Evolutionary conservation across 2,797 vertebrate species (phyloP).

Genomic region (Darevskia mixta): DNA sequence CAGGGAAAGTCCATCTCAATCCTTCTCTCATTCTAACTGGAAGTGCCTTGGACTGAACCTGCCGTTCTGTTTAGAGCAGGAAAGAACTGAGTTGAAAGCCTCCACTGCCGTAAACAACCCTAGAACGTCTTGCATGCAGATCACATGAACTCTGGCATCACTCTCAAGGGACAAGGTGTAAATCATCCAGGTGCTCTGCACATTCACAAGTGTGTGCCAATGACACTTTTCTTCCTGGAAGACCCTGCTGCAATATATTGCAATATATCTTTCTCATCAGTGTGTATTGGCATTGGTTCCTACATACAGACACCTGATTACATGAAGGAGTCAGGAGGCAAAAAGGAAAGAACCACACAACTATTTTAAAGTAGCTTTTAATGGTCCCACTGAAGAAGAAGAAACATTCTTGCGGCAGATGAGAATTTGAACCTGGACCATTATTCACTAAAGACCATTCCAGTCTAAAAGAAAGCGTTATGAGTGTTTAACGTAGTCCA

Average conservation of each 20-base stretch:
- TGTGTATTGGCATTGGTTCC: neutral
- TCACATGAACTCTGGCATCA: neutral
- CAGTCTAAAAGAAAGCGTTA: neutral
- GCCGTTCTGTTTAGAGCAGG: neutral
- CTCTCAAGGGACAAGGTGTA: neutral
- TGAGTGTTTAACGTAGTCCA: neutral
- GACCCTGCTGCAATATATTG: neutral
- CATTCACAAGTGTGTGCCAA: neutral
- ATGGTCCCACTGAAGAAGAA: neutral
- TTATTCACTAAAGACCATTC: neutral
- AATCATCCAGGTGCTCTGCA: neutral
- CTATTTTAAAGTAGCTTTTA: constrained; percentile 1
- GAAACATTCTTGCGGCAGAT: neutral
- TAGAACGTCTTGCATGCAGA: neutral
- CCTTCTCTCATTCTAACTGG: neutral
- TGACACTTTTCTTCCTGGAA: neutral
- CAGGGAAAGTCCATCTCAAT: neutral
- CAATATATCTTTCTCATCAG: neutral
- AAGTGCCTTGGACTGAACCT: too few relatives aligned
- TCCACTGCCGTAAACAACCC: neutral
- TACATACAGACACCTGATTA: neutral
- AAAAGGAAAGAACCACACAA: neutral
- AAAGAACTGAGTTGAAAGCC: neutral
- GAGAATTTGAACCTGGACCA: neutral
- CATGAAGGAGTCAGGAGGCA: neutral